Base-by-base conservation (phyloP, 2,113 vertebrate species). In the Lipotes vexillifer region DNA sequence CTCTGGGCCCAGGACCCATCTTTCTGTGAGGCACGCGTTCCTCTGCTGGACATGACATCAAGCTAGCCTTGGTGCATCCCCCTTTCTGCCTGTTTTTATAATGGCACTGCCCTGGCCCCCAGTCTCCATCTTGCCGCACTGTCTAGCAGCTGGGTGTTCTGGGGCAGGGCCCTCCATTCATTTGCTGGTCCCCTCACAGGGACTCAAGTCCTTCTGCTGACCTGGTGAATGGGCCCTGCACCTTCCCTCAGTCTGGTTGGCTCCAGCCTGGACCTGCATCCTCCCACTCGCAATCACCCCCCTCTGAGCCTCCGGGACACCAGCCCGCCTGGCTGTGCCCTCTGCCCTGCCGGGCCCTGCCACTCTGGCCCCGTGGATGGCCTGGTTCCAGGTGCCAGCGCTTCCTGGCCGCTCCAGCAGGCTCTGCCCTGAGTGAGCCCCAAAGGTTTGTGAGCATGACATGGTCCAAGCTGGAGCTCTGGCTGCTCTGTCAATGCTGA, bases 51-150 rank as follows among this genome's bases (percentile, higher is more conserved):
- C 52, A 0, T 0, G 1, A 41, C n/a, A 8, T 10, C 36, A 31
- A 0, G 6, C 46, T 20, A 27, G 20, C 36, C 68, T 23, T 0
- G 0, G 8, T 33, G 0, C 2, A 25, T 2, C 25, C 15, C 4
- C 2, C 11, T 57, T 65, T 11, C 75, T 68, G 57, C 75, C 38
- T 66, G 27, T 25, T 46, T 57, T 23, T 25, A 12, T 52, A 23
- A 52, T 0, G 2, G 9, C 36, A 9, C 27, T 7, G 2, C 63
- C 33, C 7, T 8, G 55, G 29, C 11, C 78, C 36, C 18, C 20
- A 2, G 17, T 9, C 44, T 87, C 44, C 3, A 4, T 27, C 3
- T 12, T 8, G 20, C 6, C 21, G 44, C 25, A 8, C 0, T 5
- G 6, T 61, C 9, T 31, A 31, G 23, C 38, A 65, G 61, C 15